Evolutionary conservation across 2,113 vertebrate genomes (phyloP).

Genomic region (Sarotherodon lohbergeri): DNA sequence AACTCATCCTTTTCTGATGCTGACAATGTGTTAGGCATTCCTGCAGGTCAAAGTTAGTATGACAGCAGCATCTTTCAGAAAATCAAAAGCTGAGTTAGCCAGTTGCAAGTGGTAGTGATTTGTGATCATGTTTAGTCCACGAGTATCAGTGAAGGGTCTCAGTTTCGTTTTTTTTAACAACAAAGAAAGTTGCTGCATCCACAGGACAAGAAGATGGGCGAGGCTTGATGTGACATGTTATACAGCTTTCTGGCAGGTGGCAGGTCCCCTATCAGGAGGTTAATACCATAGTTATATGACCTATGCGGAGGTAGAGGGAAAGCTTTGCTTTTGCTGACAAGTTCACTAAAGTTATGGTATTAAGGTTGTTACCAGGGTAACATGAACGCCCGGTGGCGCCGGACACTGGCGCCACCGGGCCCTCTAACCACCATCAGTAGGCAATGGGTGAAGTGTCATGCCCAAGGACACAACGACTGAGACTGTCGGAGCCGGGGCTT

Average conservation of each 20-base stretch:
- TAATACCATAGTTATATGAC: not conserved
- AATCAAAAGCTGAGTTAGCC: not conserved
- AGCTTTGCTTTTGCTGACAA: not conserved
- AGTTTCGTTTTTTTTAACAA: no score
- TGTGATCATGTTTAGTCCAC: not conserved
- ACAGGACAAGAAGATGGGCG: not conserved
- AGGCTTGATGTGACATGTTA: not conserved
- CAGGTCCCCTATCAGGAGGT: not conserved
- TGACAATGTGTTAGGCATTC: not conserved
- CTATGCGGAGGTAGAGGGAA: not conserved
- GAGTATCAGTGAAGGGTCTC: not conserved
- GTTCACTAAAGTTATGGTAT: not conserved
- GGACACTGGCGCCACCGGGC: no score
- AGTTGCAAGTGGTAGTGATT: not conserved
- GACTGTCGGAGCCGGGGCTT: no score
- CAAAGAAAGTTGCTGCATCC: not conserved
- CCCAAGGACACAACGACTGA: no score
- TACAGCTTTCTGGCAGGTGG: not conserved
- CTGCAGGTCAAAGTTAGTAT: not conserved
- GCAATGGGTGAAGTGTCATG: no score
- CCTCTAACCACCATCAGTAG: no score
- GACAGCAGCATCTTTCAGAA: not conserved
- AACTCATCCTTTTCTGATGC: not conserved
- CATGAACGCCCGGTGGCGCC: not conserved
- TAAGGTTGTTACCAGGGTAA: not conserved